Conservation (phyloP, 2,888 invertebrate species). For the Scaptomyza parva region DNA sequence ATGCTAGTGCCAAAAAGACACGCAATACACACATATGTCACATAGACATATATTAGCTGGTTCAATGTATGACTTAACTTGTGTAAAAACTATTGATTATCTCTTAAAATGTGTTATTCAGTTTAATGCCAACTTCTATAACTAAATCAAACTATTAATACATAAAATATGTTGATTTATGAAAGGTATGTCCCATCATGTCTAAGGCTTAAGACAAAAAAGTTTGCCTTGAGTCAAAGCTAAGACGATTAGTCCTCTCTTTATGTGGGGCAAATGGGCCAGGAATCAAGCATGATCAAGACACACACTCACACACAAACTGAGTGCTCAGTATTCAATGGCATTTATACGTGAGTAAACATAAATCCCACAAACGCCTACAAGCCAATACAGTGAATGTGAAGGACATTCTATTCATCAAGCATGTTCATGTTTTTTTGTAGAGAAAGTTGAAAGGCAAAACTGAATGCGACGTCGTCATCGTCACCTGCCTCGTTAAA, state of each 20-base stretch:
- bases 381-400: constrained; percentile 1
- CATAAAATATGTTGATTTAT: too few relatives aligned
- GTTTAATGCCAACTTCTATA: too few relatives aligned
- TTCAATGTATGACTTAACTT: too few relatives aligned
- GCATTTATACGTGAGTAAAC: too few relatives aligned
- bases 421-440: not conserved
- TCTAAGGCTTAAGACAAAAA: too few relatives aligned
- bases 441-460: not conserved
- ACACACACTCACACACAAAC: too few relatives aligned
- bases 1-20: constrained; percentile 13
- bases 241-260: not conserved
- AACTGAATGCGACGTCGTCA: not conserved
- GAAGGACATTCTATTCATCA: not conserved
- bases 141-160: too few relatives aligned
- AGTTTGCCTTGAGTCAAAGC: not conserved
- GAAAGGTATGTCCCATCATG: not conserved
- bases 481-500: constrained; percentile 7
- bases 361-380: not conserved
- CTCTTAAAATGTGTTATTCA: too few relatives aligned
- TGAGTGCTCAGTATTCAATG: too few relatives aligned
- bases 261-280: not conserved
- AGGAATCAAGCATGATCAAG: constrained; percentile 1
- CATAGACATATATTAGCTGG: too few relatives aligned
- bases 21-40: not conserved
- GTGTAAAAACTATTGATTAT: too few relatives aligned